Conservation (phyloP, 2,797 vertebrate species). For the Diplodus sargus region DNA sequence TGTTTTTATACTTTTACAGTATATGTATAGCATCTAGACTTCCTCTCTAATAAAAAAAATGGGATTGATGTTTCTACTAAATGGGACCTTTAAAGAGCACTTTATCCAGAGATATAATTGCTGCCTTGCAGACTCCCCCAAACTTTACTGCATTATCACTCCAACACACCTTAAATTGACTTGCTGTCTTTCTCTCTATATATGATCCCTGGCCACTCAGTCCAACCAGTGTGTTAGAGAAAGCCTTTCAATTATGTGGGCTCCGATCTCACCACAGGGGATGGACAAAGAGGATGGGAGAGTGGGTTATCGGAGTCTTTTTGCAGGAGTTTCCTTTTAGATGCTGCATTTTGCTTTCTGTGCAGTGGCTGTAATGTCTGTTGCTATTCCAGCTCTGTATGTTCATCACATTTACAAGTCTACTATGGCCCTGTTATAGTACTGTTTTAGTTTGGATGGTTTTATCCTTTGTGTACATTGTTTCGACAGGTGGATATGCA, state of each 20-base stretch:
- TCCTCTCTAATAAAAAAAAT: too few relatives aligned
- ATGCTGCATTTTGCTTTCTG: background rate
- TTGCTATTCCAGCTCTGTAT: background rate
- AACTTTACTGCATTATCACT: background rate
- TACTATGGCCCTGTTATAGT: background rate
- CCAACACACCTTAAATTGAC: background rate
- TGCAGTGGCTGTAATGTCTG: background rate
- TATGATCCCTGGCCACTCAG: background rate
- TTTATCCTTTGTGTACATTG: background rate
- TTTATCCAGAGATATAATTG: background rate
- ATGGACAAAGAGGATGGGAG: background rate
- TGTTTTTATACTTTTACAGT: too few relatives aligned
- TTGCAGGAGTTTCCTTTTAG: conserved; percentile 1
- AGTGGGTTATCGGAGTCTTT: background rate
- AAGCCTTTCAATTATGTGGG: conserved; percentile 31
- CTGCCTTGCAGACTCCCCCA: background rate
- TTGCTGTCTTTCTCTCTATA: too few relatives aligned
- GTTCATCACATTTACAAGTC: background rate
- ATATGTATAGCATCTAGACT: too few relatives aligned
- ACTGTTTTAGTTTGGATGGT: background rate
- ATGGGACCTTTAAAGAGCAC: background rate
- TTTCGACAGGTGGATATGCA: background rate
- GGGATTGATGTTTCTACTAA: too few relatives aligned
- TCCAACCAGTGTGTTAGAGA: background rate
- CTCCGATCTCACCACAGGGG: conserved; percentile 23